Percentiles rank a stretch among this genome's conserved stretches.
Conservation (phyloP, 2,888 invertebrate species). For the Gortyna flavago region DNA sequence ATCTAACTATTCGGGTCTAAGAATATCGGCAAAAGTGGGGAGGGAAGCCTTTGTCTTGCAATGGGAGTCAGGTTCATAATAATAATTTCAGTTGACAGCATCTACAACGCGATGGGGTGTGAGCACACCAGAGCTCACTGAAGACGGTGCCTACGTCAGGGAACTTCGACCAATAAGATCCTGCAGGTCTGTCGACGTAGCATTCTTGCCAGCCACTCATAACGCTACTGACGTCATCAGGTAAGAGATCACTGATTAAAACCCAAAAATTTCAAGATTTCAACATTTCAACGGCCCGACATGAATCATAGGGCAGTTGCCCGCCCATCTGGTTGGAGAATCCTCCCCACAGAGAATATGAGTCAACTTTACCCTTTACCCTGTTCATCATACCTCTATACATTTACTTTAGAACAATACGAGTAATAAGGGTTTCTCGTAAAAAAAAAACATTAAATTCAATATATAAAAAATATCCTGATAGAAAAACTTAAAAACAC, state of each 20-base stretch:
- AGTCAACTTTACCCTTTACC: too few relatives aligned
- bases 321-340: too few relatives aligned
- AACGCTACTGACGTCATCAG: slow-evolving; percentile 84
- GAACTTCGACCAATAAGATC: slow-evolving; percentile 82
- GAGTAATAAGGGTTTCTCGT: too few relatives aligned
- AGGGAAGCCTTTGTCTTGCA: neutral
- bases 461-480: too few relatives aligned
- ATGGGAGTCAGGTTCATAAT: neutral
- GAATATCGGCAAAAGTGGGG: neutral
- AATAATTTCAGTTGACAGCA: slow-evolving; percentile 77
- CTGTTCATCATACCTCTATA: too few relatives aligned
- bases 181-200: slow-evolving; percentile 83
- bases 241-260: slow-evolving; percentile 63
- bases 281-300: too few relatives aligned
- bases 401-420: too few relatives aligned
- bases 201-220: slow-evolving; percentile 84
- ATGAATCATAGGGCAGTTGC: too few relatives aligned
- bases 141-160: slow-evolving; percentile 80
- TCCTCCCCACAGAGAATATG: too few relatives aligned
- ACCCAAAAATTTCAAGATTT: neutral
- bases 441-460: too few relatives aligned
- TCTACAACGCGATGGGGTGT: slow-evolving; percentile 84
- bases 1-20: slow-evolving; percentile 69
- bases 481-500: too few relatives aligned
- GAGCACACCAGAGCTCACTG: slow-evolving; percentile 80